Percentiles rank a stretch among this genome's conserved stretches.
phyloP scores from a whole-genome alignment of 2,113 vertebrate species.

The Ammospiza nelsoni region DNA sequence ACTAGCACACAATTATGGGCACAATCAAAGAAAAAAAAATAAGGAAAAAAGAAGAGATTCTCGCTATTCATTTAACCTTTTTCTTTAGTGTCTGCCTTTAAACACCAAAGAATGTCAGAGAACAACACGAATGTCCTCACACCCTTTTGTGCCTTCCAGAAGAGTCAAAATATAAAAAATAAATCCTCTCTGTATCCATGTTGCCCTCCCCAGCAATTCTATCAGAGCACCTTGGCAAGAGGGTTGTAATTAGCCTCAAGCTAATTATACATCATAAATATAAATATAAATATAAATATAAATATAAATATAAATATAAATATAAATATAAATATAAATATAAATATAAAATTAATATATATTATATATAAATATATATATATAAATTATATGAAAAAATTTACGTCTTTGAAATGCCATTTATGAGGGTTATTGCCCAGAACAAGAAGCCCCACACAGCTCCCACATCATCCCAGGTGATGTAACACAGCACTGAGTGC shows the following conservation, averaged over 20 bases:
- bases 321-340: too few relatives aligned
- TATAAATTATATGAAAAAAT: too few relatives aligned
- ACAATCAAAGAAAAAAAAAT: not conserved
- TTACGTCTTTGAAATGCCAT: not conserved
- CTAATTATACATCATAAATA: too few relatives aligned
- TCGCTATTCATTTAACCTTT: slow-evolving; percentile 5
- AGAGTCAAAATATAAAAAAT: not conserved
- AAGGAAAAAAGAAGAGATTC: not conserved
- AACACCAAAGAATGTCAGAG: not conserved
- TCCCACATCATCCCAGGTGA: not conserved
- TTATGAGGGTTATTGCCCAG: not conserved
- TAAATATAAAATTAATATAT: too few relatives aligned
- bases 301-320: too few relatives aligned
- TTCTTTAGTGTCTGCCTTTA: not conserved
- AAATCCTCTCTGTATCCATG: not conserved
- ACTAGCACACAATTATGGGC: not conserved
- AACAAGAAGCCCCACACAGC: not conserved
- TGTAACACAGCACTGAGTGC: not conserved
- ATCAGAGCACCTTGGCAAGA: not conserved
- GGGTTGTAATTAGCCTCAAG: not conserved
- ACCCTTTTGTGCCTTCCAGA: not conserved
- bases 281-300: too few relatives aligned
- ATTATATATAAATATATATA: too few relatives aligned
- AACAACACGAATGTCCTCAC: not conserved
- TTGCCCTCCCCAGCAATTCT: not conserved